Evolutionary conservation across 1,140 invertebrate species (phyloP).

Genomic region (Nebria ingens): DNA sequence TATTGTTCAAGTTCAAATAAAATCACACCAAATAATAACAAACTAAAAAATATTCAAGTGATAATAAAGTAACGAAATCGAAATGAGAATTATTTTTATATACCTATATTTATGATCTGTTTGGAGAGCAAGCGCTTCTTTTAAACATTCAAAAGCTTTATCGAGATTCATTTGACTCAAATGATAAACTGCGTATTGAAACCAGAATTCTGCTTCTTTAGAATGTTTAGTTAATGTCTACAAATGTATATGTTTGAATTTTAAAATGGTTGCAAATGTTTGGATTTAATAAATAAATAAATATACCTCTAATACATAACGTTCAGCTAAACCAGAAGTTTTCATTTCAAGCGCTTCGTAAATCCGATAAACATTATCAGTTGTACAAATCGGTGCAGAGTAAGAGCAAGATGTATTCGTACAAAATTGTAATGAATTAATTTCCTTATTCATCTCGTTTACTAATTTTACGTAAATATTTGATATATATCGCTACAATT

Average conservation of each 20-base stretch:
- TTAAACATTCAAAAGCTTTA: slow-evolving; percentile 24
- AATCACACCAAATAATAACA: slow-evolving; percentile 20
- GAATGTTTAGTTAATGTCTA: slow-evolving; percentile 17
- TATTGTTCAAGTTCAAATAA: slow-evolving; percentile 19
- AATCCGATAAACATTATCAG: not conserved
- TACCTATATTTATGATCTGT: slow-evolving; percentile 22
- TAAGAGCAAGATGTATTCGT: not conserved
- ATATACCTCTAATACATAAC: not conserved
- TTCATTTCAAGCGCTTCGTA: not conserved
- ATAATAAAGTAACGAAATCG: slow-evolving; percentile 10
- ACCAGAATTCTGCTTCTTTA: slow-evolving; percentile 22
- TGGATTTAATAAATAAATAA: not conserved
- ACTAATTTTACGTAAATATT: not conserved
- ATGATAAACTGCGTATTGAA: slow-evolving; percentile 26
- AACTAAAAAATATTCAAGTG: slow-evolving; percentile 10
- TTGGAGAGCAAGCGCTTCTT: slow-evolving; percentile 20
- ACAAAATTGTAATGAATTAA: not conserved
- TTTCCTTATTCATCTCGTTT: slow-evolving; percentile 1
- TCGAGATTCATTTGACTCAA: slow-evolving; percentile 18
- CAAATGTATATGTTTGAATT: slow-evolving; percentile 7
- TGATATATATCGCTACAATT: not conserved
- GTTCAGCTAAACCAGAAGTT: not conserved
- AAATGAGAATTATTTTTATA: not conserved
- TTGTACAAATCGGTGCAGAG: not conserved
- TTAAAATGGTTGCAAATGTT: no score